A percentile compares a stretch with the other conserved stretches of the same genome.
These are phyloP conservation scores for Drosophila erecta DNA, from an alignment of 1,140 invertebrate genomes.

Conservation along the genomic window DNA sequence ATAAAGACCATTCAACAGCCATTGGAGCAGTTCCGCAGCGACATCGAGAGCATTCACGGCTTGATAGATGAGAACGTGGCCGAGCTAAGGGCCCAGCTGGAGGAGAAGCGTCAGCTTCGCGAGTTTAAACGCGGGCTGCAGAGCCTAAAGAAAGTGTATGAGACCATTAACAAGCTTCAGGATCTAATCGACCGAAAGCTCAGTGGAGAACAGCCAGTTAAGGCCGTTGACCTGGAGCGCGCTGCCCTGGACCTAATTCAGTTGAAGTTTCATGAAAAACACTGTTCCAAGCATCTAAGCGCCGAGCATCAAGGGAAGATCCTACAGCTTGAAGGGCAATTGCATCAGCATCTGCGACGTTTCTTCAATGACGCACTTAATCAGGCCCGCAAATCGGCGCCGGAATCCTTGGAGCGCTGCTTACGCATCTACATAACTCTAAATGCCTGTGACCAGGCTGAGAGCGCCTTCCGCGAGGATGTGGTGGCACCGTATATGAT, in stretches of 20 bases:
- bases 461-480: constrained; percentile 89
- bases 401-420: constrained; percentile 87
- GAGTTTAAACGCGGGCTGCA: constrained; percentile 66
- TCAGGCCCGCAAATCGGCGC: constrained; percentile 82
- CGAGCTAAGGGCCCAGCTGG: constrained; percentile 63
- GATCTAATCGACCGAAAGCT: constrained; percentile 59
- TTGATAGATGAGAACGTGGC: constrained; percentile 67
- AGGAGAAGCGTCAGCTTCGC: constrained; percentile 67
- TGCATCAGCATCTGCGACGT: constrained; percentile 87
- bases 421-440: constrained; percentile 89
- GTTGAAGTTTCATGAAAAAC: constrained; percentile 73
- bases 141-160: constrained; percentile 70
- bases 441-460: constrained; percentile 89
- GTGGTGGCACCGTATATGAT: constrained; percentile 90
- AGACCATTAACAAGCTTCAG: constrained; percentile 64
- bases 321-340: constrained; percentile 85
- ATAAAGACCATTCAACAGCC: constrained; percentile 92
- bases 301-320: constrained; percentile 85
- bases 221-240: constrained; percentile 77
- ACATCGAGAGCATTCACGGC: constrained; percentile 88
- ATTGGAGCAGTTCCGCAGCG: constrained; percentile 91
- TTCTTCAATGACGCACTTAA: constrained; percentile 87
- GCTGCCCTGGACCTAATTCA: constrained; percentile 68
- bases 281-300: constrained; percentile 82
- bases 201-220: constrained; percentile 75